Conservation (phyloP, 2,888 invertebrate species). For the Pseudococcus viburni region DNA sequence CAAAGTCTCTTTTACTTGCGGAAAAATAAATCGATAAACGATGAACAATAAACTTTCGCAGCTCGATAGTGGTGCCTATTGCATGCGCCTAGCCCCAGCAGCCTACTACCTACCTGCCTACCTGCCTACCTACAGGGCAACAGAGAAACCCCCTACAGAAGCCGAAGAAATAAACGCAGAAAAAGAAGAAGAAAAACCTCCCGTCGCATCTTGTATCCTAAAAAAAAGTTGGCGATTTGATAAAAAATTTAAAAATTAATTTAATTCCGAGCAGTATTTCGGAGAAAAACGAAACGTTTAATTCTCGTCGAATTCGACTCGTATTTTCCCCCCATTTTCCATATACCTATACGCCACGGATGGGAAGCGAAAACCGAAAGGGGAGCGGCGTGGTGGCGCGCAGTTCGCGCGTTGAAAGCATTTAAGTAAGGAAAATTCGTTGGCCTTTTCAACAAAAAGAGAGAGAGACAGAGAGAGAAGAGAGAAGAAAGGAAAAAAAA, state of each 20-base stretch:
- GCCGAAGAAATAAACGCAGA: background rate
- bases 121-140: too few species aligned
- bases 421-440: conserved; percentile 62
- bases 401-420: conserved; percentile 56
- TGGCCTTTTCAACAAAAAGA: conserved; percentile 54
- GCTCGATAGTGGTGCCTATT: background rate
- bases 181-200: background rate
- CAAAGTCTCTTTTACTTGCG: background rate
- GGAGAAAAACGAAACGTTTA: conserved; percentile 46
- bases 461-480: too few species aligned
- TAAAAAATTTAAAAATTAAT: conserved; percentile 32
- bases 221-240: background rate
- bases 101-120: too few species aligned
- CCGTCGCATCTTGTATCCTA: background rate
- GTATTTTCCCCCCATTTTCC: background rate
- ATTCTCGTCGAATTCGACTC: conserved; percentile 14
- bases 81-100: too few species aligned
- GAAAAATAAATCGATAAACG: conserved; percentile 32
- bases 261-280: conserved; percentile 23
- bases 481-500: too few species aligned
- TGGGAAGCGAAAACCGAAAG: background rate
- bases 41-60: conserved; percentile 12
- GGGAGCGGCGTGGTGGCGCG: background rate
- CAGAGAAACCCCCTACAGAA: background rate
- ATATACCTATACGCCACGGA: background rate